Base-by-base conservation (phyloP, 2,888 invertebrate species). In the Catocala sponsa region DNA sequence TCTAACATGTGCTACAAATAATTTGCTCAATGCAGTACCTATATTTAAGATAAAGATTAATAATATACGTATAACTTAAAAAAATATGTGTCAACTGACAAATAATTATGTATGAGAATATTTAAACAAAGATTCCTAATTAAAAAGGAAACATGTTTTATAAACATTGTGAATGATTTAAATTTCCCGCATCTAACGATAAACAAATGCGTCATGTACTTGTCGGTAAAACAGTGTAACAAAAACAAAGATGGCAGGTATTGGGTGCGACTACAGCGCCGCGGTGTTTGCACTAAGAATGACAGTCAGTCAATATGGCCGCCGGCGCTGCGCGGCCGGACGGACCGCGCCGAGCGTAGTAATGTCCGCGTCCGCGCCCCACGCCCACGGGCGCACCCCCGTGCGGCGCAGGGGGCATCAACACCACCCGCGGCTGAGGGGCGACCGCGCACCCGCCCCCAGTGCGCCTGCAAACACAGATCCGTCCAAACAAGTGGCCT, bases 351-450 rank as follows among this genome's bases (percentile, higher is more conserved):
- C 83, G 83, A 81, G 87, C 81, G 84, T 90, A 91, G 91, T 91
- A 80, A 95, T 96, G 96, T 95, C 95, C 91, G 91, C 91, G 91
- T 89, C 95, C 90, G 91, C 91, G 91, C 91, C 94, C 94, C 92
- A 94, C 94, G 91, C 92, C 90, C 91, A 89, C 91, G 95, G 94
- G 93, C 95, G 94, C 95, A 94, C 91, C 94, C 94, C 94, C 90
- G 94, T 90, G 84, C 95, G 95, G 90, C 96, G 96, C 88, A 95
- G 96, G 90, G 97, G 97, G 76, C 97, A 96, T 90, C 97, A 97
- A 91, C 96, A 97, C 92, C 97, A 97, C 94, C 97, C 96, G 86
- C 96, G 96, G 70, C 95, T 96, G 85, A 90, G 95, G 84, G 95
- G 95, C 76, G 92, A 95, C 78, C 94, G 96, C 67, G 89, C 89